Base-by-base conservation (phyloP, 2,888 invertebrate genomes). In the Halocaridina rubra region DNA sequence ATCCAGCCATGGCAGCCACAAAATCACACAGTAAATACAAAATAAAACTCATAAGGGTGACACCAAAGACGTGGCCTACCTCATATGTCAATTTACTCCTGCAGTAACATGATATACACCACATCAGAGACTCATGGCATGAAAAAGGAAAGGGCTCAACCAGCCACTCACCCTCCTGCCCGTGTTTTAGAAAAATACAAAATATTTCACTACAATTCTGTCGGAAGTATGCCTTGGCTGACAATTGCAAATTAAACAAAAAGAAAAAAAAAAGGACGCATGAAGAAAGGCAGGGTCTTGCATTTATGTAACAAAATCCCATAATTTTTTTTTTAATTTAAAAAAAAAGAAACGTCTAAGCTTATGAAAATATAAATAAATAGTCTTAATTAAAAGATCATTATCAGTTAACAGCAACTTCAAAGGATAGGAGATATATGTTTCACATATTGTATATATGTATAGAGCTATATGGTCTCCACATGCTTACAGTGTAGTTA, bases 101-200 rank as follows among this genome's bases (percentile, higher is more conserved):
- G 33, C 76, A 76, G 59, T 79, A 79, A 79, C 79, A 79, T 69
- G 39, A 69, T 79, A n/a, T n/a, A 79, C 79, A 79, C 79, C 79
- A 69, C 46, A 79, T 69, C 67, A 64, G 79, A 39, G 67, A 33
- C 69, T 69, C 46, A 67, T 5, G 46, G 67, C 46, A 27, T 32
- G 16, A 53, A 69, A 19, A 3, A 67, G 67, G 24, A 27, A 79
- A 33, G 74, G 74, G 67, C n/a, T n/a, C 69, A 79, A 33, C 19
- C 46, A 46, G 53, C 67, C 79, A 79, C 69, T 46, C 32, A 61
- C 29, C 53, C 57, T 24, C 71, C 46, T 71, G n/a, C 71, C 27
- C 64, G 46, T 39, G 39, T 59, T 76, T 77, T 82, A 82, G 82
- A 82, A 82, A 82, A 82, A 82, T 82, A 82, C 77, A 82, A 82